Base-by-base conservation (phyloP, 2,888 invertebrate genomes). In the Criorhina ranunculi region DNA sequence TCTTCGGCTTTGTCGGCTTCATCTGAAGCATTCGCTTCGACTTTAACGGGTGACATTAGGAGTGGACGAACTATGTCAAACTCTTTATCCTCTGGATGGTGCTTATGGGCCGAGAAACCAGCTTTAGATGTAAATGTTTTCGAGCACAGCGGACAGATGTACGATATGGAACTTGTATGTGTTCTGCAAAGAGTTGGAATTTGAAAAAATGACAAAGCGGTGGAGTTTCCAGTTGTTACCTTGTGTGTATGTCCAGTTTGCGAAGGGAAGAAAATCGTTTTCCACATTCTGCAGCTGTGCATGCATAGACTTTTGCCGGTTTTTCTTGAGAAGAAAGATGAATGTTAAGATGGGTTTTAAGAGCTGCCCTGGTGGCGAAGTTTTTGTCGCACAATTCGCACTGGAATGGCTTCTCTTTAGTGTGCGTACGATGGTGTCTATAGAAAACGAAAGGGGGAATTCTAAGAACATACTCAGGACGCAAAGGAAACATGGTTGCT, bases 371-470 rank as follows among this genome's bases (percentile, higher is more conserved):
- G 1, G 89, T 88, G 1, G 86, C n/a, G 51, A 89, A 90, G 0
- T 66, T 37, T 40, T 80, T 87, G 0, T 55, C 49, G 29, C 90
- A 90, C 0, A 69, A 31, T 6, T 46, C 53, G 51, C 90, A 90
- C 11, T 86, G 76, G 60, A 88, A 91, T 0, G 89, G 89, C 8
- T 81, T 86, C 33, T 89, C 88, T 8, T 88, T 87, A 3, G 88
- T 88, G 44, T 90, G 88, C 0, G 86, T 82, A 6, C 90, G 88
- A 11, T 87, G 88, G 46, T 90, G 90, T 60, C 90, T 89, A 29
- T 0, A 82, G 81, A 12, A 42, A 53, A 53, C 0, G 24, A 24
- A 1, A 24, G 24, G 24, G 4, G 24, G 4, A 24, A 24, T 24
- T 24, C 2, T 24, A 9, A 59, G 5, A 11, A 5, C 11, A 12